Conservation (phyloP, 30 jellyfish, hydroid and myxozoan species). For the Haliclystus octoradiatus region DNA sequence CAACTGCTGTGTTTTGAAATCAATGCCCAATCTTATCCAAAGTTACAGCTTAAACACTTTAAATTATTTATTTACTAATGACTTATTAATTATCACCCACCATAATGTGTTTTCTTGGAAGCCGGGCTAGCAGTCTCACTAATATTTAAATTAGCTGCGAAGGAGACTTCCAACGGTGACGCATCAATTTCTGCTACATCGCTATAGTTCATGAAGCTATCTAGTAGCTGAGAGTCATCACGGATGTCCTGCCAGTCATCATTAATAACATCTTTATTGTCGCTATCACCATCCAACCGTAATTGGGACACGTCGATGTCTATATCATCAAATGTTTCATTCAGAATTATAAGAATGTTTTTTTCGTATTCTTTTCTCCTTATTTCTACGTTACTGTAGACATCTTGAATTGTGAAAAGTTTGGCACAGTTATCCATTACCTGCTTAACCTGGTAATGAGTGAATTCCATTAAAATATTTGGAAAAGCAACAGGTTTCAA, state of each 20-base stretch:
- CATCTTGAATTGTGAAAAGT: conserved; percentile 5
- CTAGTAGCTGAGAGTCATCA: conserved; percentile 12
- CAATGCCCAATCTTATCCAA: too few relatives aligned
- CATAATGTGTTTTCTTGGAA: neutral
- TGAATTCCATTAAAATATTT: conserved; percentile 12
- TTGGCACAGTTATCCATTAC: neutral
- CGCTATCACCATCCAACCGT: neutral
- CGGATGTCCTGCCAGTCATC: conserved; percentile 21
- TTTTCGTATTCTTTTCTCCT: conserved; percentile 9
- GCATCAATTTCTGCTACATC: neutral
- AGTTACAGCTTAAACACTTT: too few relatives aligned
- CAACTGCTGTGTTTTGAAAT: too few relatives aligned
- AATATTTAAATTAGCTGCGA: neutral
- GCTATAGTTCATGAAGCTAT: neutral
- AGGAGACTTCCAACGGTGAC: neutral
- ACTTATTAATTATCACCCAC: too few relatives aligned
- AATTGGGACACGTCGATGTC: neutral
- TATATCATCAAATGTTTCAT: conserved; percentile 9
- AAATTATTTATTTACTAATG: too few relatives aligned
- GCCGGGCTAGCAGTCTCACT: neutral
- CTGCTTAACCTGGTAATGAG: conserved; percentile 8
- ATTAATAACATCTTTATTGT: neutral
- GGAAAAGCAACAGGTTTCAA: conserved; percentile 21
- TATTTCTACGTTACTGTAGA: conserved; percentile 1
- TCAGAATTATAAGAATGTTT: neutral